phyloP scores from a whole-genome alignment of 2,888 invertebrate genomes.

The Synergus umbraculus region DNA sequence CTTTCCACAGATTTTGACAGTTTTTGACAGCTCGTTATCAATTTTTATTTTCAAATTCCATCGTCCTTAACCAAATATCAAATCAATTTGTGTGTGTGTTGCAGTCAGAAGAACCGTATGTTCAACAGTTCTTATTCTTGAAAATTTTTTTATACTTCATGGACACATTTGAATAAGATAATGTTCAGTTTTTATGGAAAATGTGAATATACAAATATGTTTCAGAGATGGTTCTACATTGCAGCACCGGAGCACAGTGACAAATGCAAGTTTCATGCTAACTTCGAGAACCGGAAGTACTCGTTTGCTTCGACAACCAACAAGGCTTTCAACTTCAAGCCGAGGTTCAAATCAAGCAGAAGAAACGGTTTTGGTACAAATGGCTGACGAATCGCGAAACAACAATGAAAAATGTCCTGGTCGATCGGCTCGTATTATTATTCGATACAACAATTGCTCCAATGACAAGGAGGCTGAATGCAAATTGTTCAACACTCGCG shows the following conservation, averaged over 20 bases:
- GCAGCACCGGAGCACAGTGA: background rate
- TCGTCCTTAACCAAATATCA: no score
- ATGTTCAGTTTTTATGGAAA: background rate
- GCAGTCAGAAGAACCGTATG: no score
- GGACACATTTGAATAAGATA: no score
- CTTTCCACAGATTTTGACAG: no score
- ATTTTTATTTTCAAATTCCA: no score
- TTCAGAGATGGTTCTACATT: constrained; percentile 7
- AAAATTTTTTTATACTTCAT: no score
- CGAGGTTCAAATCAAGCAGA: background rate
- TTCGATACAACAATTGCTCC: background rate
- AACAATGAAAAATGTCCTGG: background rate
- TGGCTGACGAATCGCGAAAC: constrained; percentile 1
- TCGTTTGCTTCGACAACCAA: background rate
- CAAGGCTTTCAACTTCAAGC: background rate
- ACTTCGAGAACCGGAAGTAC: background rate
- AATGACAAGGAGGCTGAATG: background rate
- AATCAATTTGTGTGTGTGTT: no score
- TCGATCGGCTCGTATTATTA: background rate
- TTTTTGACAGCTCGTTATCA: no score
- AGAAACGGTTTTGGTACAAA: background rate
- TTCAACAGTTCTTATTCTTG: no score
- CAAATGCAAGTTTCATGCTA: background rate
- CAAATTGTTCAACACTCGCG: background rate
- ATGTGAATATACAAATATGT: background rate